phyloP scores from a whole-genome alignment of 2,113 vertebrate genomes.

The Erpornis zantholeuca region DNA sequence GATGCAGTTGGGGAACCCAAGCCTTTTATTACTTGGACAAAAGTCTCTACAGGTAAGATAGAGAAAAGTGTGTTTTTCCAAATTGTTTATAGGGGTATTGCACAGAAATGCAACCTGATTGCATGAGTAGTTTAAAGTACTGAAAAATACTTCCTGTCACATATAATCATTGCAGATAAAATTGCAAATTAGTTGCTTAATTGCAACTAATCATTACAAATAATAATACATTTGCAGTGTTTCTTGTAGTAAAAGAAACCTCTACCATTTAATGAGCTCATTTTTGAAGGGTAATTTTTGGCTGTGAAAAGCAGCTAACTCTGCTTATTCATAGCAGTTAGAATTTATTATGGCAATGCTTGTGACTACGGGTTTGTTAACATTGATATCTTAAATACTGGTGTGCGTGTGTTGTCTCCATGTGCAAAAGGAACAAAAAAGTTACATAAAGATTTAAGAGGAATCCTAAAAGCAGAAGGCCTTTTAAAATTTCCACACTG shows the following conservation, averaged over 20 bases:
- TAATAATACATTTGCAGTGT: not conserved
- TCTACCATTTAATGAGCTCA: not conserved
- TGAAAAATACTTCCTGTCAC: not conserved
- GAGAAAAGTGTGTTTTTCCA: not conserved
- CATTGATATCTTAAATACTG: not conserved
- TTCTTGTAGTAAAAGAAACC: not conserved
- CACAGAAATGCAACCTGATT: not conserved
- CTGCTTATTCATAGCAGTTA: not conserved
- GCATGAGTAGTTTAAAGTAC: not conserved
- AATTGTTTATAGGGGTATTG: not conserved
- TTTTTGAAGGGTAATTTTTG: not conserved
- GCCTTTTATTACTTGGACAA: conserved; percentile 88
- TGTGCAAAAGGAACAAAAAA: not conserved
- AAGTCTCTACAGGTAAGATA: conserved; percentile 84
- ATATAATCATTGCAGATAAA: not conserved
- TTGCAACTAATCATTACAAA: not conserved
- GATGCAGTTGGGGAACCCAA: conserved; percentile 79
- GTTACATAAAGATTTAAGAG: not conserved
- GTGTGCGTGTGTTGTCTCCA: not conserved
- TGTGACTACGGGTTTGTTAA: not conserved
- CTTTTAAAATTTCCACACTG: not conserved
- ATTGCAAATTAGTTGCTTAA: no score
- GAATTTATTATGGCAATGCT: not conserved
- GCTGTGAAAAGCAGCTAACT: not conserved
- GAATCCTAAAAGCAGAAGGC: not conserved